Evolutionary conservation across 23 tunicate genomes (phyloP).

Genomic region (Botrylloides violaceus): DNA sequence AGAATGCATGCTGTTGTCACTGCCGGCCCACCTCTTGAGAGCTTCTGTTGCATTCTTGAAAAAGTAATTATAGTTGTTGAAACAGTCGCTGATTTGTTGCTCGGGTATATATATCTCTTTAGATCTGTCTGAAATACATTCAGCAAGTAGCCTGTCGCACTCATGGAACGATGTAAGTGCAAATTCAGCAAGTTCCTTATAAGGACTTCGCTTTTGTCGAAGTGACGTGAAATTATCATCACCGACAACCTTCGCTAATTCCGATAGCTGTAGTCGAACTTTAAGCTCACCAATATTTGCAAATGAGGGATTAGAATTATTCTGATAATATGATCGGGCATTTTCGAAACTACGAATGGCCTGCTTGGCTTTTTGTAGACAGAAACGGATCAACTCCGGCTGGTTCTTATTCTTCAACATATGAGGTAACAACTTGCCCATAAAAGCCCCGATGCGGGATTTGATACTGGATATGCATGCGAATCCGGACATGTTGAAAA

Average conservation of each 20-base stretch:
- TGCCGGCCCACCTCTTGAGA: conserved; percentile 11
- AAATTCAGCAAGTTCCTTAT: background rate
- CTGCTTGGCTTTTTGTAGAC: background rate
- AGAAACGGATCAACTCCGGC: background rate
- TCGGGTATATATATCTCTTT: conserved; percentile 3
- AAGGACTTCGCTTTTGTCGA: background rate
- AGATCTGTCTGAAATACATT: conserved; percentile 3
- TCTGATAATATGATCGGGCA: conserved; percentile 6
- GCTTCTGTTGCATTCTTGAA: conserved; percentile 1
- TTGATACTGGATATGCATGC: background rate
- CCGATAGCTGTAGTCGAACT: conserved; percentile 2
- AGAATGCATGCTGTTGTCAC: conserved; percentile 3
- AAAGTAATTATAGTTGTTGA: conserved; percentile 14
- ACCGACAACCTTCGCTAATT: conserved; percentile 3
- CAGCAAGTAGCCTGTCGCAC: conserved; percentile 9
- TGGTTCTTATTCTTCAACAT: background rate
- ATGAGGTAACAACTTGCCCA: background rate
- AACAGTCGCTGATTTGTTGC: background rate
- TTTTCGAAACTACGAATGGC: conserved; percentile 7
- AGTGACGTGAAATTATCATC: background rate
- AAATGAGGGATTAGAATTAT: conserved; percentile 1
- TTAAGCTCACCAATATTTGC: conserved; percentile 14
- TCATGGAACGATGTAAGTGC: background rate
- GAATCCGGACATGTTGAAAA: conserved; percentile 11
- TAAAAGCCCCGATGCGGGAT: background rate